Evolutionary conservation across 1,140 invertebrate genomes (phyloP).

Genomic region (Camponotus vicinus): DNA sequence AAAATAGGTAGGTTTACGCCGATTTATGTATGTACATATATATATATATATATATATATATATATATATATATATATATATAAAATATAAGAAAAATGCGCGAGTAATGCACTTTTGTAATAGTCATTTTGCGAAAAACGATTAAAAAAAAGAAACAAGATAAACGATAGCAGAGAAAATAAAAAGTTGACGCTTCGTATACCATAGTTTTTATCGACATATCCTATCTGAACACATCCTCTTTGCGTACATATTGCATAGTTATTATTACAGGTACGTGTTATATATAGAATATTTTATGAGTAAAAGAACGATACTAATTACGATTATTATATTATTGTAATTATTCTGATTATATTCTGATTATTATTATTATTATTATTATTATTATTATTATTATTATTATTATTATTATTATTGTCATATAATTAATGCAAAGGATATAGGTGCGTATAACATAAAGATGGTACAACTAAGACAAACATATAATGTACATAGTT

Average conservation of each 20-base stretch:
- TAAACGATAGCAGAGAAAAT: constrained; percentile 67
- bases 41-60: constrained; percentile 64
- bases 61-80: constrained; percentile 76
- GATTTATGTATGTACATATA: constrained; percentile 79
- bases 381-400: constrained; percentile 59
- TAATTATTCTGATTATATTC: constrained; percentile 58
- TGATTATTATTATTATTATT: constrained; percentile 69
- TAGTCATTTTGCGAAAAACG: constrained; percentile 72
- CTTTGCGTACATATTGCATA: constrained; percentile 84
- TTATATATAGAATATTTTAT: constrained; percentile 83
- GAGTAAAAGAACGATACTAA: constrained; percentile 81
- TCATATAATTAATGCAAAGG: constrained; percentile 75
- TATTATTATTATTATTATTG: constrained; percentile 71
- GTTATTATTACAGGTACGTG: constrained; percentile 76
- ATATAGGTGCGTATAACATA: constrained; percentile 82
- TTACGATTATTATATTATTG: constrained; percentile 58
- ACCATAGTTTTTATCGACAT: constrained; percentile 85
- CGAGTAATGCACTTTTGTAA: constrained; percentile 80
- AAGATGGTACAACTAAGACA: constrained; percentile 85
- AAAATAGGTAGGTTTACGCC: constrained; percentile 78
- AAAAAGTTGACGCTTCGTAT: constrained; percentile 81
- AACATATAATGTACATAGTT: constrained; percentile 86
- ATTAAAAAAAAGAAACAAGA: constrained; percentile 69
- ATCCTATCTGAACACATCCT: constrained; percentile 85
- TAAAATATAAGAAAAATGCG: constrained; percentile 60